Base-by-base conservation (phyloP, 2,888 invertebrate species). In the Eupithecia dodoneata region DNA sequence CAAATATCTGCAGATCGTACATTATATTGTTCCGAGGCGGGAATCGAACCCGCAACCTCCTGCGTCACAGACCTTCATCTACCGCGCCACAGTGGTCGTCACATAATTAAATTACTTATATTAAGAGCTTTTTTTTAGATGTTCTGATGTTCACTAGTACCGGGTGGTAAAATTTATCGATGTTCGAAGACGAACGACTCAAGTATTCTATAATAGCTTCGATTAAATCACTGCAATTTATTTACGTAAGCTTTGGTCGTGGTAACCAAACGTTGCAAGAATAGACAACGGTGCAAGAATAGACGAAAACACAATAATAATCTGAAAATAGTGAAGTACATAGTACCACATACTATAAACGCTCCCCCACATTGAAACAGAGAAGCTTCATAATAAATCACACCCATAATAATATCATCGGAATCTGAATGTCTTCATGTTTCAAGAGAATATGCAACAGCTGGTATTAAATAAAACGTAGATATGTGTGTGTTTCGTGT, bases 321-420 rank as follows among this genome's bases (percentile, higher is more conserved):
- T 78, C 86, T 70, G 47, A 18, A 82, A 93, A 92, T 93, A 92
- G 90, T 88, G 87, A 80, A 69, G 81, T 88, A 85, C 90, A 90
- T 87, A 83, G 84, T 87, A 30, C 52, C 45, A 45, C 45, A 45
- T 1, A 45, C 6, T 45, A 92, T 93, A 90, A 92, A 92, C 88
- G 91, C 87, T 88, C 90, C 85, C 88, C 89, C 89, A 90, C 91
- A 87, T 88, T 82, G 89, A 86, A 90, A 90, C 87, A 83, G 84
- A 87, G 89, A 89, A 91, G 87, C 88, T 86, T 85, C 86, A 85
- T 87, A 87, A 91, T 94, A 93, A 93, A 94, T 94, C 93, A 92
- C 84, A 89, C 77, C 84, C 85, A 89, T 90, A 92, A 91, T 91
- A 92, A 90, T 91, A 92, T 91, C 92, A 89, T 91, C 91, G 92